Evolutionary conservation across 64 coral and sea anemone species (phyloP).

Genomic region (Stichodactyla mertensii): DNA sequence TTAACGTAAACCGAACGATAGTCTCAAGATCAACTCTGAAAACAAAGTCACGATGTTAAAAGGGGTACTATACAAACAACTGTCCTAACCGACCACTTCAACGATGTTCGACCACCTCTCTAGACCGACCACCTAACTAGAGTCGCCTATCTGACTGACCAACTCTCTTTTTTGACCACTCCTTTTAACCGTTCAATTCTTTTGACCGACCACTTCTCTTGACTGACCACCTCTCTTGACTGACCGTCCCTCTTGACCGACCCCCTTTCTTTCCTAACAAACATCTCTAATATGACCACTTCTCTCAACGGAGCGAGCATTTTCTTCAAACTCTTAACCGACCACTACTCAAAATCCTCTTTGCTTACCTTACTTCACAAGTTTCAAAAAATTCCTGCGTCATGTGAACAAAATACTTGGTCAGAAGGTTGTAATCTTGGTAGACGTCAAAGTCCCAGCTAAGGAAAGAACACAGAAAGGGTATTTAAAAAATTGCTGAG

Average conservation of each 20-base stretch:
- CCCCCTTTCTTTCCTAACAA: too few species aligned
- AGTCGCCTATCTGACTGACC: too few species aligned
- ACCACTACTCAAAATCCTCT: too few species aligned
- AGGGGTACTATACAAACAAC: too few species aligned
- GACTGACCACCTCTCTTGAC: too few species aligned
- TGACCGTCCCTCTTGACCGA: too few species aligned
- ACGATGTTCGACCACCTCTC: too few species aligned
- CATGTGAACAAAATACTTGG: constrained; percentile 75
- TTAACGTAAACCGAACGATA: constrained; percentile 67
- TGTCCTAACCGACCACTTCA: too few species aligned
- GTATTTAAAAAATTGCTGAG: neutral
- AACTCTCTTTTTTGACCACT: neutral
- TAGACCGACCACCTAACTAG: too few species aligned
- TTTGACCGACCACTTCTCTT: neutral
- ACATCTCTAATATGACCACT: neutral
- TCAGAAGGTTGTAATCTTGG: constrained; percentile 60
- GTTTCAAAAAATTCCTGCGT: constrained; percentile 71
- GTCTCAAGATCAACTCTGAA: constrained; percentile 74
- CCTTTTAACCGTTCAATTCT: too few species aligned
- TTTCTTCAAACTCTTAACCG: too few species aligned
- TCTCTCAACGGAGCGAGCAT: too few species aligned
- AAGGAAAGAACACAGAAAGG: neutral
- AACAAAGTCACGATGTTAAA: neutral
- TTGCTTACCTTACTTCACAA: constrained; percentile 67
- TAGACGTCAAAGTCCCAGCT: constrained; percentile 84